Evolutionary conservation across 37 sponge, comb jelly and placozoan genomes (phyloP), one percentile per base, ranked within the genome.

Genomic region (Hormiphora californensis): DNA sequence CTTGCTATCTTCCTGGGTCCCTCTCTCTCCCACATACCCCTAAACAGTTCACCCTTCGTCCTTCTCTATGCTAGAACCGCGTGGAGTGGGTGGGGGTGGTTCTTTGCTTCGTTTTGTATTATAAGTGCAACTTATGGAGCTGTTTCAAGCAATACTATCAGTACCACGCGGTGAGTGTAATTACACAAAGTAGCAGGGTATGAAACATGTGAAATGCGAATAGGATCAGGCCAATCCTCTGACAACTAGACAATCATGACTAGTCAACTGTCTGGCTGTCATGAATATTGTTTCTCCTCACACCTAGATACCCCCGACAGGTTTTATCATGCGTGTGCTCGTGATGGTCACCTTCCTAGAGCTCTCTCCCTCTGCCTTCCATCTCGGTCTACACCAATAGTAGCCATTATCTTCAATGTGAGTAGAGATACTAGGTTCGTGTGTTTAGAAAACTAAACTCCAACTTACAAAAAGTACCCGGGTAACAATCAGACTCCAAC

Each of bases 321-420:
- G 81, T 73, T 73, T 40, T 73, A 73, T 41, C 81, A 73, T 30
- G 81, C 81, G 0, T 73, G 81, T 73, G 81, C 81, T 22, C 81
- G 81, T 40, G 81, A 73, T 30, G 81, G 81, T 2, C 81, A 73
- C 27, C 81, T 73, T 23, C 81, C 81, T 11, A 33, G 36, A 11
- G 81, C 81, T 40, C 81, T 73, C 12, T 73, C 81, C 46, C 81
- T 73, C 81, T 73, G 81, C 25, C 81, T 73, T 0, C 81, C 81
- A 21, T 73, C 81, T n/a, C 81, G 81, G 3, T 73, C 81, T 9
- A 73, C 81, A 28, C 81, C 81, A 11, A 33, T 33, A n/a, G 35
- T 73, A 1, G 81, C 81, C n/a, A 73, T 73, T 28, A 73, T 73
- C 4, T 73, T 73, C 81, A 73, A 73, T 40, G 81, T 73, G 46